A percentile compares a stretch with the other conserved stretches of the same genome.
Conservation (phyloP, 2,797 vertebrate species). For the Sylvilagus floridanus region DNA sequence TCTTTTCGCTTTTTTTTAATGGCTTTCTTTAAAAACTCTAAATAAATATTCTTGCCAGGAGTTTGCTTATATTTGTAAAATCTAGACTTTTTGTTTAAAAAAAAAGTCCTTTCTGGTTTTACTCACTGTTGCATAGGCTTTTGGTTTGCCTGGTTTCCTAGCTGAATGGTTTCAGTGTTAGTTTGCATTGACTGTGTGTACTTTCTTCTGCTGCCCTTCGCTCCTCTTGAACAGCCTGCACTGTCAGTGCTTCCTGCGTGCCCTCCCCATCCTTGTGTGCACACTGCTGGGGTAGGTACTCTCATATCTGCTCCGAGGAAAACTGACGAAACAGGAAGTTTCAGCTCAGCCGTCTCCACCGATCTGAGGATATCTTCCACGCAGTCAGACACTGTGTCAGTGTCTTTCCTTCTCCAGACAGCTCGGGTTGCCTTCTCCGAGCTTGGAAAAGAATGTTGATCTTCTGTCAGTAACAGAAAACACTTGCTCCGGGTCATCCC, state of each 20-base stretch:
- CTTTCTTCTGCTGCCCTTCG: rapidly evolving
- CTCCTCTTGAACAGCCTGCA: neutral
- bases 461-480: neutral
- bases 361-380: neutral
- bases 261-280: rapidly evolving
- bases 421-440: neutral
- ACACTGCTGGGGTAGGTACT: rapidly evolving
- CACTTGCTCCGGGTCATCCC: neutral
- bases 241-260: rapidly evolving
- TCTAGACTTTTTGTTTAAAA: neutral
- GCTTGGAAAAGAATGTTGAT: neutral
- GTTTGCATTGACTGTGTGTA: rapidly evolving
- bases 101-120: neutral
- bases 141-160: neutral
- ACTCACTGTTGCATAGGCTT: neutral
- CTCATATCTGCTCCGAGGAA: neutral
- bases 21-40: neutral
- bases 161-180: too few relatives aligned
- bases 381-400: neutral
- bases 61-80: neutral
- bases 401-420: neutral
- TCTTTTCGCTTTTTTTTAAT: neutral
- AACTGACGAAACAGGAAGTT: too few relatives aligned
- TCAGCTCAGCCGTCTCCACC: rapidly evolving
- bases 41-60: neutral